These are phyloP conservation scores for Drosophila lacteicornis DNA, from an alignment of 1,140 invertebrate genomes.

Conservation along the genomic window DNA sequence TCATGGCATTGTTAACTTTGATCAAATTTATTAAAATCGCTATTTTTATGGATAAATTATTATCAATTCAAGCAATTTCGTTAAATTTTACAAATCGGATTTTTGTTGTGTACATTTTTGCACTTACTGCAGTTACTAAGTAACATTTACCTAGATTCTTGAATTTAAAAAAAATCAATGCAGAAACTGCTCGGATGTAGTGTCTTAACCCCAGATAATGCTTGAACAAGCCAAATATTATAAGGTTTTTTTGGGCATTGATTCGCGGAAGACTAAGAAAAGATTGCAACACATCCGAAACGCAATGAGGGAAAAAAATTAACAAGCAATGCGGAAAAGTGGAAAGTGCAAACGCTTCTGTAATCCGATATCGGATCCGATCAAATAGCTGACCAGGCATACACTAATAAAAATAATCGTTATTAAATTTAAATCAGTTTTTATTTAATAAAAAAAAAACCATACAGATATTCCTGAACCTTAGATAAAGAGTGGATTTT, in stretches of 20 bases:
- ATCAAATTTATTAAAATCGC: too few species aligned
- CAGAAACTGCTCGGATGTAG: background rate
- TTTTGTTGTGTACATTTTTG: background rate
- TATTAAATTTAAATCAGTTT: background rate
- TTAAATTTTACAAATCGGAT: too few species aligned
- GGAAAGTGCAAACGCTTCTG: constrained; percentile 40
- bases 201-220: constrained; percentile 40
- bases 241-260: constrained; percentile 9
- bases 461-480: too few species aligned
- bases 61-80: too few species aligned
- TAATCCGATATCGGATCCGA: constrained; percentile 56
- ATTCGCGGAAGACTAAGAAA: constrained; percentile 13
- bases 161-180: background rate
- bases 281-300: constrained; percentile 56
- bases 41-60: too few species aligned
- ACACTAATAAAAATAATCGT: constrained; percentile 2
- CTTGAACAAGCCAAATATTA: constrained; percentile 9
- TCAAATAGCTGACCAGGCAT: constrained; percentile 30
- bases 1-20: too few species aligned
- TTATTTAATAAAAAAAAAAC: too few species aligned
- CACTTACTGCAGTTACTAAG: background rate
- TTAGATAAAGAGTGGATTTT: too few species aligned
- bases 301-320: constrained; percentile 15
- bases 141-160: constrained; percentile 6
- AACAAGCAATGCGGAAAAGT: constrained; percentile 22